A percentile compares a stretch with the other conserved stretches of the same genome.
phyloP scores from a whole-genome alignment of 2,797 vertebrate species.

The Spinibarbus caldwelli region DNA sequence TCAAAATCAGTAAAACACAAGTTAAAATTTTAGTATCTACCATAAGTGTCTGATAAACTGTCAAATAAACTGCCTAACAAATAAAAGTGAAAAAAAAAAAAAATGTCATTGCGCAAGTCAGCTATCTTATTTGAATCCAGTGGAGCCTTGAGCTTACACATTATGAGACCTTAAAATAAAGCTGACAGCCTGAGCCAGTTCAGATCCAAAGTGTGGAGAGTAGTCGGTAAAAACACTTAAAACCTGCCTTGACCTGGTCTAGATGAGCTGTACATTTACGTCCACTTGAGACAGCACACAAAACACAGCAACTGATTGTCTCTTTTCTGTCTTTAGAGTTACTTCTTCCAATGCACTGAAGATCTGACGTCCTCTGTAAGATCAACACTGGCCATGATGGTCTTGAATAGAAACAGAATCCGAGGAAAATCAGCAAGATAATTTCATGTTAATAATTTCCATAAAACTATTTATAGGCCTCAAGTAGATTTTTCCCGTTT shows the following conservation, averaged over 20 bases:
- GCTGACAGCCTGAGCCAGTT: constrained; percentile 1
- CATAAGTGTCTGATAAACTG: too few species aligned
- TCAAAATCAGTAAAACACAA: too few species aligned
- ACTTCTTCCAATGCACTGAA: not conserved
- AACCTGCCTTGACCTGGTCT: not conserved
- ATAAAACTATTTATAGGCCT: not conserved
- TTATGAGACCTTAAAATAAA: constrained; percentile 2
- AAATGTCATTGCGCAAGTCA: too few species aligned
- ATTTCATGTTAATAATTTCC: not conserved
- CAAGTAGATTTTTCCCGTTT: not conserved
- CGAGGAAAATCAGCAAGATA: not conserved
- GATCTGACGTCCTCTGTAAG: not conserved
- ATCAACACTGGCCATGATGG: too few species aligned
- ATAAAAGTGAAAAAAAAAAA: too few species aligned
- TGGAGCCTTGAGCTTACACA: not conserved
- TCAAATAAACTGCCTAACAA: too few species aligned
- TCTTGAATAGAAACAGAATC: not conserved
- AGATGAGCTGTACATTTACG: constrained; percentile 5
- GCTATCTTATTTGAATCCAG: not conserved
- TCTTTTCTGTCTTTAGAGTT: not conserved
- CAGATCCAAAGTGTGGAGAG: not conserved
- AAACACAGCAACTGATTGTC: not conserved
- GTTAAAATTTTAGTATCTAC: too few species aligned
- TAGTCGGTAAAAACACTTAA: not conserved
- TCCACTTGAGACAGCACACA: constrained; percentile 17